These are phyloP conservation scores for Sinocyclocheilus maitianheensis DNA, from an alignment of 2,113 vertebrate genomes.

Conservation along the genomic window DNA sequence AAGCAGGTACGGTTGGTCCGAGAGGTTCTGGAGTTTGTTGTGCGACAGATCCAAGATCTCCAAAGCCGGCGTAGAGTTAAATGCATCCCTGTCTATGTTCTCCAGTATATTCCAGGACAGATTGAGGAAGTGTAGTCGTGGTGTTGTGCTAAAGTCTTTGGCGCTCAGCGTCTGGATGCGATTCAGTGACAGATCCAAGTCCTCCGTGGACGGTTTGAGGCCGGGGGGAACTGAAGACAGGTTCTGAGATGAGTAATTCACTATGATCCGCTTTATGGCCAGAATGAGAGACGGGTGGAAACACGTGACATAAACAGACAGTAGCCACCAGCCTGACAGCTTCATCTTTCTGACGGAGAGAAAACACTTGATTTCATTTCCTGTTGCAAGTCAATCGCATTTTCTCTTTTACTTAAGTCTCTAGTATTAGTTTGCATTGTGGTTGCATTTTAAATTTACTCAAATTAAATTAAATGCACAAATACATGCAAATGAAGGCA, in stretches of 20 bases:
- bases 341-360: slow-evolving; percentile 30
- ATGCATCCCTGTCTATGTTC: slow-evolving; percentile 71
- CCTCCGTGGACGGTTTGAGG: slow-evolving; percentile 53
- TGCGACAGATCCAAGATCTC: slow-evolving; percentile 83
- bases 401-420: background rate
- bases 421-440: background rate
- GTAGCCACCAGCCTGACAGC: background rate
- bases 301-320: slow-evolving; percentile 15
- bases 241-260: slow-evolving; percentile 66
- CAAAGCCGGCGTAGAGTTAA: slow-evolving; percentile 75
- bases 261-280: slow-evolving; percentile 13
- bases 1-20: slow-evolving; percentile 67
- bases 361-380: background rate
- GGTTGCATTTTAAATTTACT: background rate
- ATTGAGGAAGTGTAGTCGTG: slow-evolving; percentile 76
- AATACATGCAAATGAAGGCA: background rate
- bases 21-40: slow-evolving; percentile 77
- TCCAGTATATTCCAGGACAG: slow-evolving; percentile 80
- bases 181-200: slow-evolving; percentile 82
- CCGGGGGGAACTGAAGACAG: slow-evolving; percentile 67
- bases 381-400: background rate
- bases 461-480: background rate
- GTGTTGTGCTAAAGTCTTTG: slow-evolving; percentile 70
- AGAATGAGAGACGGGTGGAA: background rate
- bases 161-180: slow-evolving; percentile 71